These are phyloP conservation scores for Drosophila rubida DNA, from an alignment of 2,888 invertebrate species.

Conservation along the genomic window DNA sequence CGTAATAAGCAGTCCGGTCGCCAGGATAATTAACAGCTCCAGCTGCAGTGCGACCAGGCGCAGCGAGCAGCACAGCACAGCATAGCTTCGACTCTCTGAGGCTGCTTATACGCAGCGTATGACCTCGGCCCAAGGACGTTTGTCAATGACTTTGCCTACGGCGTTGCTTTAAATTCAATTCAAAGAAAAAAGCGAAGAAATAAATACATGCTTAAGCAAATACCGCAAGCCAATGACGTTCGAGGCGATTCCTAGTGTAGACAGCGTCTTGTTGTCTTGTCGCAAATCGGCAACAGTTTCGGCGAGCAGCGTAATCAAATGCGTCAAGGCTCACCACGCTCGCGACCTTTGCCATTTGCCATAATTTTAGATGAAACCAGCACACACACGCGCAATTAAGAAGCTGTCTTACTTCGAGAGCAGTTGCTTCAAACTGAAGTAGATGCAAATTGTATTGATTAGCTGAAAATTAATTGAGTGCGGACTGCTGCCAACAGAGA, in stretches of 20 bases:
- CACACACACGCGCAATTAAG: slow-evolving; percentile 9
- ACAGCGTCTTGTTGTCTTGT: slow-evolving; percentile 23
- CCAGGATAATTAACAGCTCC: slow-evolving; percentile 55
- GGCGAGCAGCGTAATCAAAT: slow-evolving; percentile 55
- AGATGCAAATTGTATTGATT: not conserved
- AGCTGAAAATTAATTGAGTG: too few species aligned
- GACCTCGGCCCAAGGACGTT: slow-evolving; percentile 53
- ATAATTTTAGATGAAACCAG: slow-evolving; percentile 39
- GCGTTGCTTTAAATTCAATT: slow-evolving; percentile 31
- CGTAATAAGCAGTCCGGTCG: slow-evolving; percentile 67
- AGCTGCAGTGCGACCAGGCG: slow-evolving; percentile 25
- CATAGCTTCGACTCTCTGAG: too few species aligned
- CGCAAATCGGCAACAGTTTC: slow-evolving; percentile 37
- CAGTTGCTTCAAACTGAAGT: not conserved
- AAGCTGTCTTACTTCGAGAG: slow-evolving; percentile 6
- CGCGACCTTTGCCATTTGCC: slow-evolving; percentile 60
- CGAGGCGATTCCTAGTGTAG: not conserved
- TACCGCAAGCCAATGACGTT: slow-evolving; percentile 19
- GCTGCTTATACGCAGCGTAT: slow-evolving; percentile 43
- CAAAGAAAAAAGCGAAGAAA: slow-evolving; percentile 26
- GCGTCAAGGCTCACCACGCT: slow-evolving; percentile 54
- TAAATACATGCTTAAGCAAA: slow-evolving; percentile 39
- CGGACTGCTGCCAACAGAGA: too few species aligned
- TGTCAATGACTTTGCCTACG: not conserved
- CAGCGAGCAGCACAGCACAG: too few species aligned